These are phyloP conservation scores for Myiothlypis coronata DNA, from an alignment of 2,797 vertebrate species.

Conservation along the genomic window DNA sequence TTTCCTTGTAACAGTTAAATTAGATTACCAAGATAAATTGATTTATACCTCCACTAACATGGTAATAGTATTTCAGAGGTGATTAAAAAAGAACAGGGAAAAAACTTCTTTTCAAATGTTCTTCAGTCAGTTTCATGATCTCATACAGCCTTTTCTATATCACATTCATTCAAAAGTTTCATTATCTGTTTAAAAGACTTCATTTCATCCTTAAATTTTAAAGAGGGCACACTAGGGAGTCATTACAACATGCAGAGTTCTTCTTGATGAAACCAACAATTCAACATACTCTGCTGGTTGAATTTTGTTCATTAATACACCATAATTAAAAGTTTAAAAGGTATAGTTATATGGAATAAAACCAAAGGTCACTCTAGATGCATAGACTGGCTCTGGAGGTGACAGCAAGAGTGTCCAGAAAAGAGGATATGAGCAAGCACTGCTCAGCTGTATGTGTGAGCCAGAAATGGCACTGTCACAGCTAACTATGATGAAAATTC, in stretches of 20 bases:
- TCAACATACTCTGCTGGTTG: neutral
- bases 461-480: neutral
- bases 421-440: neutral
- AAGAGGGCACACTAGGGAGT: neutral
- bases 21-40: neutral
- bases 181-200: neutral
- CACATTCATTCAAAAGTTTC: neutral
- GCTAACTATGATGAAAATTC: neutral
- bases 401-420: neutral
- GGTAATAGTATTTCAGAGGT: neutral
- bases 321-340: neutral
- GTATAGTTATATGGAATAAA: neutral
- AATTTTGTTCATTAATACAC: neutral
- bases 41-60: neutral
- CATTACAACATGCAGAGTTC: neutral
- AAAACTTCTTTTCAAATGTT: neutral
- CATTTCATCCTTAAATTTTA: neutral
- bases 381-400: neutral
- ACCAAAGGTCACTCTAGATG: neutral
- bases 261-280: rapidly evolving
- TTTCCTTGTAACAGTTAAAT: neutral
- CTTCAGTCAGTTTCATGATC: neutral
- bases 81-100: neutral
- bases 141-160: neutral
- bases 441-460: neutral